Evolutionary conservation across 1,140 invertebrate genomes (phyloP).

Genomic region (Drosophila neocordata): DNA sequence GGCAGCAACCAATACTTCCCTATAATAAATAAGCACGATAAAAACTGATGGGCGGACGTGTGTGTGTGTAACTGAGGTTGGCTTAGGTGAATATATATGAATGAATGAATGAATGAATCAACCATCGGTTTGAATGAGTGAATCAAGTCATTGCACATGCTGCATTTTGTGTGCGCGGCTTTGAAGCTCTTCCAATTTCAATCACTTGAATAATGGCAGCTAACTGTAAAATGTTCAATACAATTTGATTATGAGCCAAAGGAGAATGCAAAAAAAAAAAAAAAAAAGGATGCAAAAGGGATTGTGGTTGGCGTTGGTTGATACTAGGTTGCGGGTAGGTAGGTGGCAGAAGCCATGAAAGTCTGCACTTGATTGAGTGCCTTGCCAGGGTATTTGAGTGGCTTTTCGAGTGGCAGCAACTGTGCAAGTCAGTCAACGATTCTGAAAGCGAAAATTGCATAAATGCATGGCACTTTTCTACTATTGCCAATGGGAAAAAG

Average conservation of each 20-base stretch:
- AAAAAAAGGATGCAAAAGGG: too few relatives aligned
- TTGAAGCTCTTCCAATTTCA: conserved; percentile 50
- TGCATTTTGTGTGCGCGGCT: conserved; percentile 46
- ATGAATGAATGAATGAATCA: conserved; percentile 47
- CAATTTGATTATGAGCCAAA: conserved; percentile 71
- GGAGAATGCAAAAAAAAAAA: neutral
- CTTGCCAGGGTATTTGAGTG: conserved; percentile 76
- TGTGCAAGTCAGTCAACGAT: conserved; percentile 48
- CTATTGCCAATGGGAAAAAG: conserved; percentile 44
- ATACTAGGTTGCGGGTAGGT: too few relatives aligned
- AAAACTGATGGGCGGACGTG: conserved; percentile 63
- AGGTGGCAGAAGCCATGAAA: conserved; percentile 14
- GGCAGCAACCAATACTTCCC: conserved; percentile 21
- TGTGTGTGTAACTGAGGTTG: conserved; percentile 20
- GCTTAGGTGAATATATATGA: conserved; percentile 44
- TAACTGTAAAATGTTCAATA: conserved; percentile 78
- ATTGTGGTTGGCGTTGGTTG: too few relatives aligned
- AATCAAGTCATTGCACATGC: conserved; percentile 33
- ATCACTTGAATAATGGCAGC: conserved; percentile 75
- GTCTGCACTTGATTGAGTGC: conserved; percentile 75
- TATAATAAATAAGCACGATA: conserved; percentile 51
- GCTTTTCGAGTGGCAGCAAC: conserved; percentile 64
- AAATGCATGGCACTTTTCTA: conserved; percentile 79
- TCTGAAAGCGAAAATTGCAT: conserved; percentile 74
- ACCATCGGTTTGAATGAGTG: conserved; percentile 14